phyloP scores from a whole-genome alignment of 2,797 vertebrate species.

The Melanotaenia trifasciata region DNA sequence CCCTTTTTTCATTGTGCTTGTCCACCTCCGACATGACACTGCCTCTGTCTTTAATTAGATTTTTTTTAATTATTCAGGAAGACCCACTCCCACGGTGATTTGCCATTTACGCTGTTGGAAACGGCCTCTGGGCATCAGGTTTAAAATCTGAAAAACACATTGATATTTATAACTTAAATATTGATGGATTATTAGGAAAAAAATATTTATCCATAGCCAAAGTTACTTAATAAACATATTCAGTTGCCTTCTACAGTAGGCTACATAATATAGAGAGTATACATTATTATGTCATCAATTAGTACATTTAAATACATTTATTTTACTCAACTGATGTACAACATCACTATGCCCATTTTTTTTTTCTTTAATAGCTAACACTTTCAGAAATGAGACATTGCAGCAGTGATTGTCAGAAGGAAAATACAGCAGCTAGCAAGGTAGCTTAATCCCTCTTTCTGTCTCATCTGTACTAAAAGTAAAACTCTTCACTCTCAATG shows the following conservation, averaged over 20 bases:
- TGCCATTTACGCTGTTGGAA: background rate
- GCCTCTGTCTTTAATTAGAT: background rate
- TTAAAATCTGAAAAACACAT: background rate
- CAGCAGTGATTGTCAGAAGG: no score
- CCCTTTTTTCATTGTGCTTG: background rate
- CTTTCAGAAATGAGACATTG: no score
- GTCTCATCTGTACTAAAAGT: background rate
- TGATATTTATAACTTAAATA: background rate
- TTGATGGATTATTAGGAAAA: background rate
- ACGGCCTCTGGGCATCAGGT: background rate
- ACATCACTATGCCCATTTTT: no score
- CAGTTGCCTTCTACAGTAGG: background rate
- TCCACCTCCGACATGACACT: background rate
- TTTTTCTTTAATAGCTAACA: no score
- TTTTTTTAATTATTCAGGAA: slow-evolving; percentile 4
- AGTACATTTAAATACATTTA: no score
- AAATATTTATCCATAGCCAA: background rate
- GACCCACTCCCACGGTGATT: background rate
- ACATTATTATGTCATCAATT: no score
- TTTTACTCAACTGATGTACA: no score
- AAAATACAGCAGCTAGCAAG: no score
- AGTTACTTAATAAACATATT: background rate
- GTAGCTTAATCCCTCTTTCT: no score
- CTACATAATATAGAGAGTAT: background rate
- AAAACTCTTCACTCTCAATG: background rate